Evolutionary conservation across 2,797 vertebrate species (phyloP).

Genomic region (Eupleurogrammus muticus): DNA sequence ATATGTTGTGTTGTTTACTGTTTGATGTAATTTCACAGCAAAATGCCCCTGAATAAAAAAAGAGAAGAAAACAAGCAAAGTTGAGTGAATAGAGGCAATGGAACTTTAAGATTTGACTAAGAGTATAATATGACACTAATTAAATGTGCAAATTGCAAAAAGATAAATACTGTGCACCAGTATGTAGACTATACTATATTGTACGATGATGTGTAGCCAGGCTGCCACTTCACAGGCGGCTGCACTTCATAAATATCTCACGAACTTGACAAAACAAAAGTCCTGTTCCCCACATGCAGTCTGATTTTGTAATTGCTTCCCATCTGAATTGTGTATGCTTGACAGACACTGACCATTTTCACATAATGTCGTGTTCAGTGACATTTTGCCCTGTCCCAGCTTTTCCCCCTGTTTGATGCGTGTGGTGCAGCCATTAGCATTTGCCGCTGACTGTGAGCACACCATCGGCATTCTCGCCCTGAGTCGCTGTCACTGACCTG

Average conservation of each 20-base stretch:
- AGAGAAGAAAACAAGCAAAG: too few relatives aligned
- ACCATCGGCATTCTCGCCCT: slow-evolving; percentile 33
- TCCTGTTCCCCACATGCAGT: slow-evolving; percentile 14
- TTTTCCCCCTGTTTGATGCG: slow-evolving; percentile 22
- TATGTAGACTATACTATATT: not conserved
- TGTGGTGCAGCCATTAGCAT: slow-evolving; percentile 45
- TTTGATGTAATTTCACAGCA: too few relatives aligned
- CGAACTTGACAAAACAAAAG: not conserved
- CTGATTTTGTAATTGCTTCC: slow-evolving; percentile 46
- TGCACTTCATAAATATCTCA: too few relatives aligned
- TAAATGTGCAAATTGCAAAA: not conserved
- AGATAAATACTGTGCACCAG: not conserved
- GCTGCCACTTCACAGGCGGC: too few relatives aligned
- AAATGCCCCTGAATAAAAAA: too few relatives aligned
- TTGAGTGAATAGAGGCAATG: too few relatives aligned
- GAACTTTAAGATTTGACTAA: not conserved
- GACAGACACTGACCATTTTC: slow-evolving; percentile 37
- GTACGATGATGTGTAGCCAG: not conserved
- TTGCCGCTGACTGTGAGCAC: slow-evolving; percentile 38
- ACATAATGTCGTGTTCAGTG: slow-evolving; percentile 34
- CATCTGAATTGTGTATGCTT: slow-evolving; percentile 36
- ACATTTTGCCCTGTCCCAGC: slow-evolving; percentile 61
- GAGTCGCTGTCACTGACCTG: slow-evolving; percentile 45
- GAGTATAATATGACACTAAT: not conserved
- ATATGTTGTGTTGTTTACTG: too few relatives aligned